These are phyloP conservation scores for Suricata suricatta DNA, from an alignment of 2,113 vertebrate genomes.

Conservation along the genomic window DNA sequence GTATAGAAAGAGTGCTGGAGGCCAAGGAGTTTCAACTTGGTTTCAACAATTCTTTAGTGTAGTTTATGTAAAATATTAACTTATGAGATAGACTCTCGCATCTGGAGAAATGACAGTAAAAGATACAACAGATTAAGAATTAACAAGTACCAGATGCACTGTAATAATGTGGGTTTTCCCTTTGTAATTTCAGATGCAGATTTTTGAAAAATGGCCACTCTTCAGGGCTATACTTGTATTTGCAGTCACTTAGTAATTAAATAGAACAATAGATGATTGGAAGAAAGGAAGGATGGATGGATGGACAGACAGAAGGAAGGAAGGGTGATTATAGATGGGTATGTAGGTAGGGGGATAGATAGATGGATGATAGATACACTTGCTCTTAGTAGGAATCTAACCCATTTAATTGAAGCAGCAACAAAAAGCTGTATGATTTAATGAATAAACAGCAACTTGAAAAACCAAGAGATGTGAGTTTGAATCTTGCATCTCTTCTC, in stretches of 20 bases:
- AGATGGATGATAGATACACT: background rate
- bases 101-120: constrained; percentile 60
- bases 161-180: constrained; percentile 41
- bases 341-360: background rate
- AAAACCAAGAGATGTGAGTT: background rate
- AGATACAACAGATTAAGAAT: constrained; percentile 60
- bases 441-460: background rate
- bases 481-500: background rate
- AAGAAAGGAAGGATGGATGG: background rate
- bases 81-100: constrained; percentile 54
- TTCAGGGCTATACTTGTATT: background rate
- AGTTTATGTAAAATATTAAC: constrained; percentile 55
- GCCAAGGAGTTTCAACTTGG: constrained; percentile 22
- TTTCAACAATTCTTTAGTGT: constrained; percentile 43
- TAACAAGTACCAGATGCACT: constrained; percentile 53
- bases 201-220: constrained; percentile 46
- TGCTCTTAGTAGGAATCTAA: background rate
- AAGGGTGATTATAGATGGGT: background rate
- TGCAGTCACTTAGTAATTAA: background rate
- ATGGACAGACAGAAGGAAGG: background rate
- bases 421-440: background rate
- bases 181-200: constrained; percentile 17
- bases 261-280: background rate
- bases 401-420: background rate
- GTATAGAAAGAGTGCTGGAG: background rate